Conservation (phyloP, 2,888 invertebrate species). For the Graphium colonna region DNA sequence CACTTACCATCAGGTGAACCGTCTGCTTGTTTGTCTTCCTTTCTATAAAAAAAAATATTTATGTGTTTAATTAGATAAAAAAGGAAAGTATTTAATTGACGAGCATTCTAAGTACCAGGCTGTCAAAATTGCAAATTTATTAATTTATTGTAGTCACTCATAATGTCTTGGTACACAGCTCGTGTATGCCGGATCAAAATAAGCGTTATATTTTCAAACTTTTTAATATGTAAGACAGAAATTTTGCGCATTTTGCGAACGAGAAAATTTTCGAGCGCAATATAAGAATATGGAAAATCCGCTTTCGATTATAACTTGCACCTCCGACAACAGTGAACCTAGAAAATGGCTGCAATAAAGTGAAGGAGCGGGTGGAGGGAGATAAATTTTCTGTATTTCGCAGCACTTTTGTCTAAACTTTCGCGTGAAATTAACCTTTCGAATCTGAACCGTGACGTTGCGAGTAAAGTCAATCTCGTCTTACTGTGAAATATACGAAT, state of each 20-base stretch:
- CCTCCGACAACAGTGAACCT: constrained; percentile 7
- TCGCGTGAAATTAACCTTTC: constrained; percentile 18
- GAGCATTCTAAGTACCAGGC: too few relatives aligned
- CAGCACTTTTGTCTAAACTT: constrained; percentile 18
- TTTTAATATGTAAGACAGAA: too few relatives aligned
- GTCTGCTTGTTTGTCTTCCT: too few relatives aligned
- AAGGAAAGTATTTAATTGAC: too few relatives aligned
- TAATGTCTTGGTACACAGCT: too few relatives aligned
- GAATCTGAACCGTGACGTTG: constrained; percentile 12
- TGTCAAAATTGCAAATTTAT: too few relatives aligned
- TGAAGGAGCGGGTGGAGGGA: constrained; percentile 13
- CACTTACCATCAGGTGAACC: too few relatives aligned
- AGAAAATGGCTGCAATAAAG: constrained; percentile 31
- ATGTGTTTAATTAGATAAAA: too few relatives aligned
- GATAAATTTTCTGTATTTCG: constrained; percentile 16
- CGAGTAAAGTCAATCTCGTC: constrained; percentile 3
- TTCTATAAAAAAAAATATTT: too few relatives aligned
- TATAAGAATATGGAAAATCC: constrained; percentile 7
- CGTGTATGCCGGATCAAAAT: too few relatives aligned
- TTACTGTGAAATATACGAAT: background rate
- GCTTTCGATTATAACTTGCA: constrained; percentile 12
- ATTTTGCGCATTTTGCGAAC: background rate
- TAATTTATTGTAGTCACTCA: too few relatives aligned
- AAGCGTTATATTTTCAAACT: too few relatives aligned
- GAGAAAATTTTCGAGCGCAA: constrained; percentile 4